These are phyloP conservation scores for Chaetops frenatus DNA, from an alignment of 2,113 vertebrate genomes.

Conservation along the genomic window DNA sequence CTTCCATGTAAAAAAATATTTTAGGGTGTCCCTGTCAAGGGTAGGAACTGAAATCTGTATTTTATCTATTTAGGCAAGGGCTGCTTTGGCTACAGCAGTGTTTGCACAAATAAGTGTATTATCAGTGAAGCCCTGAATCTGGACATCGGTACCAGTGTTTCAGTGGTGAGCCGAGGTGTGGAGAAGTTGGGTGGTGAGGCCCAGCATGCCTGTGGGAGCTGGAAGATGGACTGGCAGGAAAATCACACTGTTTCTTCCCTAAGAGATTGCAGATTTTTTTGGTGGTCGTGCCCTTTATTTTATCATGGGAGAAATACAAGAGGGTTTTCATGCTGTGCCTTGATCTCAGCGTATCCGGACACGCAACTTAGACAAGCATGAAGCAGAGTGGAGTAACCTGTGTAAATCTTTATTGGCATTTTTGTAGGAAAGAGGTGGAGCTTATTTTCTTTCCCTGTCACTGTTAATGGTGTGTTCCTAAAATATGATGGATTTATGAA, in stretches of 20 bases:
- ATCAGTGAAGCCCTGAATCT: neutral
- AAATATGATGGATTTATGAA: constrained; percentile 66
- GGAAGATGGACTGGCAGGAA: neutral
- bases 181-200: neutral
- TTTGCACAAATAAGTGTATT: neutral
- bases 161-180: fast-evolving
- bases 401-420: constrained; percentile 42
- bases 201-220: fast-evolving
- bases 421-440: constrained; percentile 17
- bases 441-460: neutral
- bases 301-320: neutral
- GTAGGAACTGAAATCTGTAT: neutral
- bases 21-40: neutral
- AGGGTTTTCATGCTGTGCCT: neutral
- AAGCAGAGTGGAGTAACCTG: constrained; percentile 12
- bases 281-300: neutral
- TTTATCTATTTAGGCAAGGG: neutral
- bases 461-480: constrained; percentile 59
- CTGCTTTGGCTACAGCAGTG: neutral
- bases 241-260: neutral
- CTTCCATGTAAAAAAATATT: neutral
- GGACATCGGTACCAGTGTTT: fast-evolving
- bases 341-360: neutral
- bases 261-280: neutral
- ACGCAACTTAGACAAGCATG: neutral